phyloP scores from a whole-genome alignment of 92 coral and sea anemone genomes.

The Anthopleura xanthogrammica region DNA sequence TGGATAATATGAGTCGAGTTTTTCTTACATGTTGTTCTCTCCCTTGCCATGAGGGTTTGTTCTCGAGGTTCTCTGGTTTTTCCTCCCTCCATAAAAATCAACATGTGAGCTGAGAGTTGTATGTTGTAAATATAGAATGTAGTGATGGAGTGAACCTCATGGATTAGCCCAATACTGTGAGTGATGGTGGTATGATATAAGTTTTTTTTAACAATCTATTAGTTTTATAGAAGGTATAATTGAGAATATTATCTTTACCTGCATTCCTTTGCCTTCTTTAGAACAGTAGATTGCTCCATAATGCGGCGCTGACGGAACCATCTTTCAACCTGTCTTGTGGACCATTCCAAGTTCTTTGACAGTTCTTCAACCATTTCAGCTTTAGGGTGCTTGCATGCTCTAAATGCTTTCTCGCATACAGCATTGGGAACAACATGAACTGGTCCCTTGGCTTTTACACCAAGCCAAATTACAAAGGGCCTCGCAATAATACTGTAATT shows the following conservation, averaged over 20 bases:
- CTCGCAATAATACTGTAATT: slow-evolving; percentile 41
- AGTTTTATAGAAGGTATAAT: too few species aligned
- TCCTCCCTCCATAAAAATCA: too few species aligned
- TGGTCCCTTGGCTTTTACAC: slow-evolving; percentile 42
- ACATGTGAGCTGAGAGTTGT: too few species aligned
- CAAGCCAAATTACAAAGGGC: slow-evolving; percentile 49
- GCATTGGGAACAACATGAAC: slow-evolving; percentile 20
- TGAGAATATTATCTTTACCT: slow-evolving; percentile 26
- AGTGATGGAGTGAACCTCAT: too few species aligned
- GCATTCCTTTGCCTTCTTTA: slow-evolving; percentile 53
- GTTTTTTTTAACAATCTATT: too few species aligned
- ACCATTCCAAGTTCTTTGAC: slow-evolving; percentile 48
- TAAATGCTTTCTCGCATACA: slow-evolving; percentile 37
- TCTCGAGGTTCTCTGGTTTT: too few species aligned
- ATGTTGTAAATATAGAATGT: too few species aligned
- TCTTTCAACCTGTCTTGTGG: slow-evolving; percentile 39
- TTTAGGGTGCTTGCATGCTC: slow-evolving; percentile 12
- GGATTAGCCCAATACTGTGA: too few species aligned
- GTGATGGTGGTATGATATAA: too few species aligned
- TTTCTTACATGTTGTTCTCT: too few species aligned
- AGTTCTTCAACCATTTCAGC: slow-evolving; percentile 21
- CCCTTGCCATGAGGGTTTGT: too few species aligned
- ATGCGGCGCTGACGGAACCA: slow-evolving; percentile 50
- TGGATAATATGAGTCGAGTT: too few species aligned
- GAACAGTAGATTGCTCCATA: slow-evolving; percentile 18